Percentiles rank a stretch among this genome's conserved stretches.
These are phyloP conservation scores for Falco columbarius DNA, from an alignment of 2,797 vertebrate species.

Conservation along the genomic window DNA sequence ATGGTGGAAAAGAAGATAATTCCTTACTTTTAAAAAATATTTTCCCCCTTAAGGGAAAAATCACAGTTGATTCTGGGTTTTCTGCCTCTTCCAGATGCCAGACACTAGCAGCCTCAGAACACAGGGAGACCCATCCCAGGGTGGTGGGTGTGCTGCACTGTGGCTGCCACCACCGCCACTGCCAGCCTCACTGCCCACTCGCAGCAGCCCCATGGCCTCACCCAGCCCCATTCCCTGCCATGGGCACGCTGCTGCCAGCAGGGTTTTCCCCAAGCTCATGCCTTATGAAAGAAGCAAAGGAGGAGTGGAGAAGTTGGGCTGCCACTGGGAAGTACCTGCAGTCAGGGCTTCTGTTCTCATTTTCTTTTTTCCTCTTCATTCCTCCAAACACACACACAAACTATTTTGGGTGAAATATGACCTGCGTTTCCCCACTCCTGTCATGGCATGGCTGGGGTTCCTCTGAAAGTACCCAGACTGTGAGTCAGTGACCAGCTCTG, in stretches of 20 bases:
- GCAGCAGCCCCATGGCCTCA: background rate
- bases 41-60: background rate
- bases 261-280: background rate
- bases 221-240: accelerated
- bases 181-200: accelerated
- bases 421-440: background rate
- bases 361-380: background rate
- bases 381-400: too few species aligned
- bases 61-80: background rate
- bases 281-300: background rate
- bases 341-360: background rate
- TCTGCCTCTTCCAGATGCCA: background rate
- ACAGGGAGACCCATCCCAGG: accelerated
- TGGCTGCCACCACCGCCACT: accelerated
- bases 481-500: background rate
- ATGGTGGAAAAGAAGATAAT: background rate
- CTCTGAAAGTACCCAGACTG: accelerated
- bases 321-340: background rate
- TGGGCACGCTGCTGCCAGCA: accelerated
- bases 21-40: background rate
- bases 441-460: background rate
- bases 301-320: background rate
- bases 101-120: background rate
- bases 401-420: background rate
- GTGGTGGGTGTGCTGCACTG: accelerated